Evolutionary conservation across 2,888 invertebrate species (phyloP).

Genomic region (Nipponacmea schrenckii): DNA sequence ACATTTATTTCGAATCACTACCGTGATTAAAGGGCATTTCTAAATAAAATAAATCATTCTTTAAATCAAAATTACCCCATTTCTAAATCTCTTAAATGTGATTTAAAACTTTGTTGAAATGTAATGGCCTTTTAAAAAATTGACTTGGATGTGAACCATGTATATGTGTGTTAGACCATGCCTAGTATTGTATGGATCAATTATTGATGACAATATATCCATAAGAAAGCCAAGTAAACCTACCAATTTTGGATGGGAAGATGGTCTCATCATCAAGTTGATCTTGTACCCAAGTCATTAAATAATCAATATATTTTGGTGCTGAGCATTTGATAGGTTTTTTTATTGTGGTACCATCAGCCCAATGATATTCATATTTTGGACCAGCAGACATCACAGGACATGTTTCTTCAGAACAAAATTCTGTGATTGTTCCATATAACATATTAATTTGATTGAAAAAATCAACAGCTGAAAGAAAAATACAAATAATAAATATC

Average conservation of each 20-base stretch:
- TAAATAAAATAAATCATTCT: no score
- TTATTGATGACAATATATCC: no score
- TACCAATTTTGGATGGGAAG: slow-evolving; percentile 97
- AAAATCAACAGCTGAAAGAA: slow-evolving; percentile 92
- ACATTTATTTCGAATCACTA: no score
- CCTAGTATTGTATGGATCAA: no score
- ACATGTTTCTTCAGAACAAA: slow-evolving; percentile 96
- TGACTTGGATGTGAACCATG: no score
- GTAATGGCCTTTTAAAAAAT: no score
- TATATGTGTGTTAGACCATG: no score
- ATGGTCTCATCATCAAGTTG: slow-evolving; percentile 97
- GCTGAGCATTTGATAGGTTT: slow-evolving; percentile 99
- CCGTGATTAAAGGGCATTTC: no score
- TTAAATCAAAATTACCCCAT: no score
- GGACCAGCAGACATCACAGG: slow-evolving; percentile 99
- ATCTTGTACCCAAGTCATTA: slow-evolving; percentile 99
- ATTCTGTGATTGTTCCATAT: slow-evolving; percentile 99
- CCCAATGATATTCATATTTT: slow-evolving; percentile 99
- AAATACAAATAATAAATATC: slow-evolving; percentile 20
- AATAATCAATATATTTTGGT: slow-evolving; percentile 98
- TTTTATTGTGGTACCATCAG: slow-evolving; percentile 94
- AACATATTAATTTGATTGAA: slow-evolving; percentile 99
- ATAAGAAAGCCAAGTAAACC: slow-evolving; percentile 27
- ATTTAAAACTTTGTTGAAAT: no score
- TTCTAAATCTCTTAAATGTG: no score